These are phyloP conservation scores for Drosophila pachea DNA, from an alignment of 1,140 invertebrate genomes.

Conservation along the genomic window DNA sequence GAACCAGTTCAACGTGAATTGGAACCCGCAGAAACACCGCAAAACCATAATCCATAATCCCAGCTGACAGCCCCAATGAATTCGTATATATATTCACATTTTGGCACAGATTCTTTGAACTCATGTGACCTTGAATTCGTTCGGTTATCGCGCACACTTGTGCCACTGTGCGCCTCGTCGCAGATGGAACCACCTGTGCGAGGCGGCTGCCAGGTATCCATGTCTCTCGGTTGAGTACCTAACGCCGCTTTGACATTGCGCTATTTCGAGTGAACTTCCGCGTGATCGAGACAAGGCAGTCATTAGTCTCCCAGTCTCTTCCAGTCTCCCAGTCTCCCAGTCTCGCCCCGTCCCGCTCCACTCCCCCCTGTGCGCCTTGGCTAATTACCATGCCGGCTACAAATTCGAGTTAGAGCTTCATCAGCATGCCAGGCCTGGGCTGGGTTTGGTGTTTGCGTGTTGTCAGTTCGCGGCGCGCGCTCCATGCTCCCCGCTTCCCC, in stretches of 20 bases:
- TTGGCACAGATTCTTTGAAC: too few relatives aligned
- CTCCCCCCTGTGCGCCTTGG: neutral
- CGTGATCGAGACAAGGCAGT: conserved; percentile 43
- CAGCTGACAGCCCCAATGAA: too few relatives aligned
- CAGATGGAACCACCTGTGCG: too few relatives aligned
- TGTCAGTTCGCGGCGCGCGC: conserved; percentile 13
- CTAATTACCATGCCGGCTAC: conserved; percentile 65
- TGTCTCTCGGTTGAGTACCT: conserved; percentile 3
- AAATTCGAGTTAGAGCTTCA: conserved; percentile 55
- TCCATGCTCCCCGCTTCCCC: neutral
- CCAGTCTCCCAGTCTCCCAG: too few relatives aligned
- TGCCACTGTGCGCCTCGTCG: neutral
- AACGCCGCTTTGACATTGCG: conserved; percentile 45
- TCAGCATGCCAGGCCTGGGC: conserved; percentile 35
- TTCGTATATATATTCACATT: too few relatives aligned
- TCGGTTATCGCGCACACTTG: neutral
- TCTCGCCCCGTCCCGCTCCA: too few relatives aligned
- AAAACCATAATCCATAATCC: too few relatives aligned
- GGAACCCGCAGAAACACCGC: too few relatives aligned
- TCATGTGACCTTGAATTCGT: neutral
- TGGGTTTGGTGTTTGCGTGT: conserved; percentile 44
- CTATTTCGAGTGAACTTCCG: conserved; percentile 40
- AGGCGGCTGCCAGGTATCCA: too few relatives aligned
- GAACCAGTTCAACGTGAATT: too few relatives aligned
- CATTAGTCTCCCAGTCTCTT: conserved; percentile 65